phyloP scores from a whole-genome alignment of 2,797 vertebrate genomes.

The Leuciscus waleckii region DNA sequence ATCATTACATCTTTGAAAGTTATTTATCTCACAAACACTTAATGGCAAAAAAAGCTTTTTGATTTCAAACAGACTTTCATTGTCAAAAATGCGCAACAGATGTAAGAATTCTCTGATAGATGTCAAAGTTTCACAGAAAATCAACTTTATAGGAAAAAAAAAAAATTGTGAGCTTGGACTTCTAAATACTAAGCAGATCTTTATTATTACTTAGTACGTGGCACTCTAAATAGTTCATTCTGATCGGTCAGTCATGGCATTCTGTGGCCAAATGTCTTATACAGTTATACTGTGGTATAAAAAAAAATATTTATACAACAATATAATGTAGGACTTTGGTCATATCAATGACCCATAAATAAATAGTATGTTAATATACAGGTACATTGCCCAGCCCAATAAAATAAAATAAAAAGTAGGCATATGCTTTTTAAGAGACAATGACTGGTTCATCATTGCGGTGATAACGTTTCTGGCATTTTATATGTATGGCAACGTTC shows the following conservation, averaged over 20 bases:
- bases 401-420: too few species aligned
- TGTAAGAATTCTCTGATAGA: constrained; percentile 1
- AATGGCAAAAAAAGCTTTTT: background rate
- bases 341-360: background rate
- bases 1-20: background rate
- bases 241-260: background rate
- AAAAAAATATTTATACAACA: background rate
- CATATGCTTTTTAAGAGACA: too few species aligned
- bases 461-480: too few species aligned
- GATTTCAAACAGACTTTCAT: background rate
- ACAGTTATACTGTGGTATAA: background rate
- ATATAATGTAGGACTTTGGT: background rate
- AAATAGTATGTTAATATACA: background rate
- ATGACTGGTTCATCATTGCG: too few species aligned
- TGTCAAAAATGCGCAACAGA: constrained; percentile 29
- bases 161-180: background rate
- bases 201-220: background rate
- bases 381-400: too few species aligned
- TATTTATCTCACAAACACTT: background rate
- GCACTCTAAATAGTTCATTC: background rate
- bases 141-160: background rate
- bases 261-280: background rate
- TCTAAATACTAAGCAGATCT: background rate
- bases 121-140: background rate
- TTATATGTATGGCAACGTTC: too few species aligned